phyloP scores from a whole-genome alignment of 2,888 invertebrate genomes.

The Yponomeuta cagnagella region DNA sequence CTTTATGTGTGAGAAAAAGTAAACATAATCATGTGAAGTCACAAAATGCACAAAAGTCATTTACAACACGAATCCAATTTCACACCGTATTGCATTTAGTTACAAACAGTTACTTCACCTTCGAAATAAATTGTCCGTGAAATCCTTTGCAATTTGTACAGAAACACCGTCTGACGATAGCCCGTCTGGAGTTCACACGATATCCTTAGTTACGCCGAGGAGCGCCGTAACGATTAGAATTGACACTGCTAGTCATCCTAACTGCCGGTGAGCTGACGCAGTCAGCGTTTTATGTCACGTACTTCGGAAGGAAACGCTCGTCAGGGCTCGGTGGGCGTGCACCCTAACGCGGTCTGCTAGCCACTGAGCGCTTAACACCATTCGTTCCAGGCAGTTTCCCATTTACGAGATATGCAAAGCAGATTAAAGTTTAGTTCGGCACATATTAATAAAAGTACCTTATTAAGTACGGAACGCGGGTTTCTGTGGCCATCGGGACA shows the following conservation, averaged over 20 bases:
- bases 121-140: background rate
- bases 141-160: background rate
- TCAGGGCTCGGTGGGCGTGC: background rate
- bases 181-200: too few relatives aligned
- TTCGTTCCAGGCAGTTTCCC: background rate
- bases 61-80: too few relatives aligned
- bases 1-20: too few relatives aligned
- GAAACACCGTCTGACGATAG: too few relatives aligned
- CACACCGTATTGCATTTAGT: too few relatives aligned
- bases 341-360: background rate
- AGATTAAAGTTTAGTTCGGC: background rate
- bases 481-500: background rate
- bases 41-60: too few relatives aligned
- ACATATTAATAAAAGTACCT: background rate
- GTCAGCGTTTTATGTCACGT: background rate
- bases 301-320: background rate
- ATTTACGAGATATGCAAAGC: slow-evolving; percentile 2
- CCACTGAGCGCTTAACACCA: background rate
- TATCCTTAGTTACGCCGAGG: too few relatives aligned
- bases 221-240: background rate
- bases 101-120: background rate
- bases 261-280: background rate
- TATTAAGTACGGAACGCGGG: background rate
- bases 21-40: too few relatives aligned
- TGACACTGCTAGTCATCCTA: background rate